A percentile compares a stretch with the other conserved stretches of the same genome.
Evolutionary conservation across 2,888 invertebrate species (phyloP).

Genomic region (Cephus pygmeus): DNA sequence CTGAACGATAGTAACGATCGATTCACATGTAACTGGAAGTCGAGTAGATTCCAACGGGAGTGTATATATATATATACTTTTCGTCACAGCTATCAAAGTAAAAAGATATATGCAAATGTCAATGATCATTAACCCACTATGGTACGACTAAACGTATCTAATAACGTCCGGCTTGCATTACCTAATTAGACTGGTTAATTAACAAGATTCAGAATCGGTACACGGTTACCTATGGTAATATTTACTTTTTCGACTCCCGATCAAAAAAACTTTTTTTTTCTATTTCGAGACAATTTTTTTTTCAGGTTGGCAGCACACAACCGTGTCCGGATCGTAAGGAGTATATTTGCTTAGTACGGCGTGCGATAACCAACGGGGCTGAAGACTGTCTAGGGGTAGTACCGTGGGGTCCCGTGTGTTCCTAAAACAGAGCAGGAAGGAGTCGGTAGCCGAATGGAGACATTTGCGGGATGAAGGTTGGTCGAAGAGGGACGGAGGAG

Average conservation of each 20-base stretch:
- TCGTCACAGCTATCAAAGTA: not conserved
- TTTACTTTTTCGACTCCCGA: no score
- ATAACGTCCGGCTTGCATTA: conserved; percentile 37
- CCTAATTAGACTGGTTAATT: conserved; percentile 35
- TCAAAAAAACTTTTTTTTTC: no score
- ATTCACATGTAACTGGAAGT: not conserved
- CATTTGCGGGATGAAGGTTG: not conserved
- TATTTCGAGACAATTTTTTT: no score
- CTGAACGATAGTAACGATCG: not conserved
- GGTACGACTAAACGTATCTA: not conserved
- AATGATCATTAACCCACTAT: conserved; percentile 37
- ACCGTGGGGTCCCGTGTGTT: not conserved
- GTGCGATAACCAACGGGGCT: not conserved
- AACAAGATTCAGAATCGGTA: conserved; percentile 26
- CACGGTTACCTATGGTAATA: not conserved
- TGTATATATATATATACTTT: no score
- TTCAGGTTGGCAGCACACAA: no score
- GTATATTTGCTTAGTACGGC: not conserved
- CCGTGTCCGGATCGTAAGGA: not conserved
- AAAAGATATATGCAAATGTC: conserved; percentile 34
- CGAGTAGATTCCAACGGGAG: not conserved
- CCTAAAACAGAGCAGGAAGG: not conserved
- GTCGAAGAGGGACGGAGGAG: not conserved
- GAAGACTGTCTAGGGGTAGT: not conserved
- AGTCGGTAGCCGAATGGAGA: not conserved